Percentiles rank a stretch among this genome's conserved stretches.
phyloP scores from a whole-genome alignment of 2,797 vertebrate species.

The Sarcoramphus papa region DNA sequence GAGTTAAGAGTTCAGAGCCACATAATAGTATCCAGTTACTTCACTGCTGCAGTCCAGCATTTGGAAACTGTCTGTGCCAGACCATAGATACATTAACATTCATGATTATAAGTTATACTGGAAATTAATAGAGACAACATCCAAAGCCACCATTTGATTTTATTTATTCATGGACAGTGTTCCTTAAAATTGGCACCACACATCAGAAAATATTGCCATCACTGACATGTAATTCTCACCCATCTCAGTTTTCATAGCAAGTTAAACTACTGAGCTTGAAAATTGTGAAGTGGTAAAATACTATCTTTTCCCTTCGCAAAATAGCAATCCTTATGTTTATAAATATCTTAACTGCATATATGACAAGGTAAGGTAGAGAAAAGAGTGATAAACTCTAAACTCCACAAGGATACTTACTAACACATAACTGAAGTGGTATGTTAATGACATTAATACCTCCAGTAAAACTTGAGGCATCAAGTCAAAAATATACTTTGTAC shows the following conservation, averaged over 20 bases:
- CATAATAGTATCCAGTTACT: not conserved
- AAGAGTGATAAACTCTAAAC: not conserved
- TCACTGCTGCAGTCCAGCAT: not conserved
- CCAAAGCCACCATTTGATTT: not conserved
- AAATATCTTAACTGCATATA: not conserved
- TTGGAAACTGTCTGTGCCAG: not conserved
- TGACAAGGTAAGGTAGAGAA: not conserved
- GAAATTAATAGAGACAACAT: conserved; percentile 17
- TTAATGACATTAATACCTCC: not conserved
- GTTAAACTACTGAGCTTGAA: not conserved
- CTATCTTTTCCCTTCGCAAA: not conserved
- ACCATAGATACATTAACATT: not conserved
- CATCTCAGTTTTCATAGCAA: not conserved
- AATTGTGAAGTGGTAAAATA: not conserved
- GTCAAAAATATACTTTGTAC: not conserved
- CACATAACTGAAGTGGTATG: not conserved
- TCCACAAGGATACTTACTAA: not conserved
- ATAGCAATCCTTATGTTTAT: not conserved
- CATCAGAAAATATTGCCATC: not conserved
- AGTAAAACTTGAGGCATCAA: not conserved
- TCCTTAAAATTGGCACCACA: not conserved
- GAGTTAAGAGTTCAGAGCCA: not conserved
- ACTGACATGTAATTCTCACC: not conserved
- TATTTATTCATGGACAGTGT: not conserved
- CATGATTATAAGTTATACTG: not conserved